These are phyloP conservation scores for Eumaeus atala DNA, from an alignment of 1,140 invertebrate species.

Conservation along the genomic window DNA sequence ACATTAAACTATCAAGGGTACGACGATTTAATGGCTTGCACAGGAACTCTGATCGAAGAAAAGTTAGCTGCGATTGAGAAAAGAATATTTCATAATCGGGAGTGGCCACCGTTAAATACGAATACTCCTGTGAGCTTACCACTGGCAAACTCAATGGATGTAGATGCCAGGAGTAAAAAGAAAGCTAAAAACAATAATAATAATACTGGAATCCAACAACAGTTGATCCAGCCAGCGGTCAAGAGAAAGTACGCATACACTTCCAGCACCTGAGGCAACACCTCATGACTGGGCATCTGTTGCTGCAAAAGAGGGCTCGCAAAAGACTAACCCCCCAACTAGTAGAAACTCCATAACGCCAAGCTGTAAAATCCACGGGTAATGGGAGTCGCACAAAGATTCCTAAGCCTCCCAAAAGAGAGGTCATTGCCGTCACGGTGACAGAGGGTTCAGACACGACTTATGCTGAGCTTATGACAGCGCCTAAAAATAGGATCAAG, in stretches of 20 bases:
- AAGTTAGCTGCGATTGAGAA: no score
- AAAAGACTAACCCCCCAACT: background rate
- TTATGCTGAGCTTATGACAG: slow-evolving; percentile 19
- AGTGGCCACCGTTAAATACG: no score
- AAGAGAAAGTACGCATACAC: no score
- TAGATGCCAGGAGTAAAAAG: background rate
- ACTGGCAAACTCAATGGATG: no score
- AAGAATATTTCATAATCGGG: no score
- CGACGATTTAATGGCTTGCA: no score
- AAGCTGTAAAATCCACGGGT: background rate
- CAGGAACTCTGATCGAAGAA: no score
- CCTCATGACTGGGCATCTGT: no score
- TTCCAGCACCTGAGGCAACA: no score
- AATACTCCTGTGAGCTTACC: no score
- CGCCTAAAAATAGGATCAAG: slow-evolving; percentile 5
- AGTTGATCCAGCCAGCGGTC: background rate
- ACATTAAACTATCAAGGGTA: no score
- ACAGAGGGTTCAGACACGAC: slow-evolving; percentile 3
- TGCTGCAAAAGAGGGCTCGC: no score
- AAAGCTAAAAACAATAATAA: background rate
- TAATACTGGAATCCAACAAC: background rate
- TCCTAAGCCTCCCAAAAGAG: background rate
- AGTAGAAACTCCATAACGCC: background rate
- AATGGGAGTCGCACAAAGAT: background rate
- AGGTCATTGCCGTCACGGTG: slow-evolving; percentile 16